These are phyloP conservation scores for Cyclina sinensis DNA, from an alignment of 1,140 invertebrate species.

Conservation along the genomic window DNA sequence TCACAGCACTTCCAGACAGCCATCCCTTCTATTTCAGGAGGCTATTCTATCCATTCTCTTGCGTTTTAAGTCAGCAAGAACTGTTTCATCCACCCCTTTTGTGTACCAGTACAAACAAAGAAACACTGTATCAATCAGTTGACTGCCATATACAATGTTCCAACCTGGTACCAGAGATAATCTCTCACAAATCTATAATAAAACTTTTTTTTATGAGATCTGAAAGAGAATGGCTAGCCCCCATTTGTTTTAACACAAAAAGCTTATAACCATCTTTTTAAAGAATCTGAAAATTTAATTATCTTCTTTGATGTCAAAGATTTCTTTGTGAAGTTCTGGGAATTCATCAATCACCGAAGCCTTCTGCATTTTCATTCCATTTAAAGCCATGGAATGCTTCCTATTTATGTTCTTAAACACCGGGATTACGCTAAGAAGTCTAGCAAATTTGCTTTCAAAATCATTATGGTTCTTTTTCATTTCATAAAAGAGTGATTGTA, in stretches of 20 bases:
- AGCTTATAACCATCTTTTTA: not conserved
- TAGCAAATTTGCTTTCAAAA: conserved; percentile 76
- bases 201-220: conserved; percentile 2
- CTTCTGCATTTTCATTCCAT: conserved; percentile 82
- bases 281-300: not conserved
- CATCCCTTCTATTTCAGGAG: not conserved
- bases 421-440: conserved; percentile 75
- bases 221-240: conserved; percentile 9
- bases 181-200: not conserved
- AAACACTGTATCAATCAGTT: not conserved
- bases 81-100: not conserved
- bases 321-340: conserved; percentile 82
- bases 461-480: conserved; percentile 80
- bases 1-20: not conserved
- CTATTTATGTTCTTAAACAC: conserved; percentile 80
- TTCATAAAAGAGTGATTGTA: conserved; percentile 79
- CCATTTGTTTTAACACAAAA: not conserved
- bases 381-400: conserved; percentile 80
- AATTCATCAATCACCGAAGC: conserved; percentile 77
- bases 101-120: too few species aligned
- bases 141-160: not conserved
- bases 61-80: too few species aligned
- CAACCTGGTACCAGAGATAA: not conserved
- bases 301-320: conserved; percentile 74
- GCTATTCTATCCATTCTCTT: too few species aligned